Conservation (phyloP, 1,140 invertebrate genomes). For the Archivesica marissinica region DNA sequence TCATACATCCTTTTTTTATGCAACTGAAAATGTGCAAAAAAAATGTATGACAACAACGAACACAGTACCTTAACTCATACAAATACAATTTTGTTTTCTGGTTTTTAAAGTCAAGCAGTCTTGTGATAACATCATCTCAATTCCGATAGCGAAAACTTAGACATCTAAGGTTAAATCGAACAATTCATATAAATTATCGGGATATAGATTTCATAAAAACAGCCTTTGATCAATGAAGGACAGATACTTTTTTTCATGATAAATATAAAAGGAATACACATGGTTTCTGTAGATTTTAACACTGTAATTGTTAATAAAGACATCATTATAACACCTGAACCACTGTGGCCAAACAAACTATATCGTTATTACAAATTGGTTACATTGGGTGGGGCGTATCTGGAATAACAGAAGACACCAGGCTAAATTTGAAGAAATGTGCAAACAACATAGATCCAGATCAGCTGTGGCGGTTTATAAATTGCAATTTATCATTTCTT, state of each 20-base stretch:
- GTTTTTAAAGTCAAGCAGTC: not conserved
- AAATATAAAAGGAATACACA: constrained; percentile 16
- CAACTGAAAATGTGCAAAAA: not conserved
- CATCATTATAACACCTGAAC: not conserved
- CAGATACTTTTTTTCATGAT: not conserved
- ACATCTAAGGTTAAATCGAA: constrained; percentile 25
- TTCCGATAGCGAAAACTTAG: not conserved
- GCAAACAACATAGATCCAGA: no score
- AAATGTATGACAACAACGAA: not conserved
- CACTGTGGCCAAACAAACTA: not conserved
- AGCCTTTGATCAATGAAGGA: constrained; percentile 25
- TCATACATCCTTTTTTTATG: not conserved
- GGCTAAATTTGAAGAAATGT: no score
- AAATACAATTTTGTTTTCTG: not conserved
- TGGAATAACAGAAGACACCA: no score
- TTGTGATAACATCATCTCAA: not conserved
- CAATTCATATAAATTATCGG: constrained; percentile 19
- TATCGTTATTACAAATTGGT: not conserved
- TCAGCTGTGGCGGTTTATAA: no score
- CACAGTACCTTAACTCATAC: not conserved
- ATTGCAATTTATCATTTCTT: no score
- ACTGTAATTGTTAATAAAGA: not conserved
- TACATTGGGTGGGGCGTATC: no score
- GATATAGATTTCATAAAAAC: constrained; percentile 31
- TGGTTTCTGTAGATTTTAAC: constrained; percentile 24